These are phyloP conservation scores for Diglossa cyanea DNA, from an alignment of 2,797 vertebrate genomes.

Conservation along the genomic window DNA sequence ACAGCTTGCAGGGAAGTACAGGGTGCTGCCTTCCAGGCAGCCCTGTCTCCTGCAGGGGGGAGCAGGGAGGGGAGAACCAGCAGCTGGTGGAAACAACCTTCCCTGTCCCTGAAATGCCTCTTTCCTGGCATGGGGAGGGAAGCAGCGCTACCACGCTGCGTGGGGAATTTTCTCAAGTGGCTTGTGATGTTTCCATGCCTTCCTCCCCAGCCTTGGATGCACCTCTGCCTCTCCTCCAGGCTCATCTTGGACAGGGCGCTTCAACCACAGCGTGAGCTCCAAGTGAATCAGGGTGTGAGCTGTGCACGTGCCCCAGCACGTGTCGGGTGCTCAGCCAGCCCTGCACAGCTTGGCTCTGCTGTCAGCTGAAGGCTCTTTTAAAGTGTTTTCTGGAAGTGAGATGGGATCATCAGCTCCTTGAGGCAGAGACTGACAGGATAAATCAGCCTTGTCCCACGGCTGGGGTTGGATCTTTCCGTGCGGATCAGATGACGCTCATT, in stretches of 20 bases:
- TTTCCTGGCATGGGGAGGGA: background rate
- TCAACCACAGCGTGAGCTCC: background rate
- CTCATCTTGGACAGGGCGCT: background rate
- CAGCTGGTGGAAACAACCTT: conserved; percentile 1
- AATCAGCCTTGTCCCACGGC: background rate
- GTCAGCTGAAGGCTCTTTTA: background rate
- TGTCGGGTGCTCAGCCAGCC: background rate
- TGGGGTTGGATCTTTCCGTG: background rate
- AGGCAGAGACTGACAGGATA: background rate
- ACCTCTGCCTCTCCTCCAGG: background rate
- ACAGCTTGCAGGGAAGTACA: background rate
- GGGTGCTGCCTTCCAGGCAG: conserved; percentile 22
- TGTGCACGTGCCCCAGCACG: background rate
- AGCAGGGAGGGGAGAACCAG: background rate
- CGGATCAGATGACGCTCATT: fast-evolving
- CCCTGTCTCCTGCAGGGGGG: background rate
- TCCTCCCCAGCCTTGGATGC: conserved; percentile 23
- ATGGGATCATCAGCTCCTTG: background rate
- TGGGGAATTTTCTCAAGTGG: background rate
- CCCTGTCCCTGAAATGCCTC: background rate
- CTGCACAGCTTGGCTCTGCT: conserved; percentile 24
- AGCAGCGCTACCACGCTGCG: fast-evolving
- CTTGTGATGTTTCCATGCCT: background rate
- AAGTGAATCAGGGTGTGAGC: conserved; percentile 10
- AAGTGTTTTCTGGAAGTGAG: background rate